A percentile compares a stretch with the other conserved stretches of the same genome.
phyloP scores from a whole-genome alignment of 2,113 vertebrate species.

The Etia nguti region DNA sequence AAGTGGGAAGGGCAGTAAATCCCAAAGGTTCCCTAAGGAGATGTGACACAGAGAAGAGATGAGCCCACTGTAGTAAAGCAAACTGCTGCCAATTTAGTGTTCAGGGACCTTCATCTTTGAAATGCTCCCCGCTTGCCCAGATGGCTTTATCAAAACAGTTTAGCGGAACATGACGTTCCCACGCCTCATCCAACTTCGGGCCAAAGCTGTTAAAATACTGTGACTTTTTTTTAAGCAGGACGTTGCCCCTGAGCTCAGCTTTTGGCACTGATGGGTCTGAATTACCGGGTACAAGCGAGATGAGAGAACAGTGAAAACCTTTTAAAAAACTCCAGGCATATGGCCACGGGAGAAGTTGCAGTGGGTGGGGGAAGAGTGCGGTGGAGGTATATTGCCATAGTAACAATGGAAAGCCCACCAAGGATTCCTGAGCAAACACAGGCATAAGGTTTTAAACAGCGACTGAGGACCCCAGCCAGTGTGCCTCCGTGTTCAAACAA shows the following conservation, averaged over 20 bases:
- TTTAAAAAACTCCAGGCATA: conserved; percentile 24
- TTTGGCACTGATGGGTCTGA: conserved; percentile 34
- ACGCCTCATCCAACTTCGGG: conserved; percentile 33
- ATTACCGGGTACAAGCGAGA: conserved; percentile 40
- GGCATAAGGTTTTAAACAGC: conserved; percentile 30
- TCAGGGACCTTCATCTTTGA: conserved; percentile 46
- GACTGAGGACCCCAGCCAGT: conserved; percentile 13
- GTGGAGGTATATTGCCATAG: conserved; percentile 58
- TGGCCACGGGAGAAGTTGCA: conserved; percentile 37
- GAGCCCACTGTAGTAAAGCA: conserved; percentile 37
- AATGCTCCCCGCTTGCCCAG: conserved; percentile 40
- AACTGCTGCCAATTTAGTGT: conserved; percentile 50
- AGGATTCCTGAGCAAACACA: conserved; percentile 50
- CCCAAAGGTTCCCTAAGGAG: conserved; percentile 30
- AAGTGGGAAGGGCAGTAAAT: conserved; percentile 59
- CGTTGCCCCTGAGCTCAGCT: conserved; percentile 16
- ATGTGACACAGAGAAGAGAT: conserved; percentile 33
- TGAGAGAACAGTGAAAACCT: conserved; percentile 16
- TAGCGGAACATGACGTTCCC: conserved; percentile 51
- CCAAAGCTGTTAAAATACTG: conserved; percentile 5
- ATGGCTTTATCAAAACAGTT: conserved; percentile 57
- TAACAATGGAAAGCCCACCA: conserved; percentile 53
- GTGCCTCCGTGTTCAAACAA: conserved; percentile 37
- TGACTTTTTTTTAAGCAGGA: conserved; percentile 7
- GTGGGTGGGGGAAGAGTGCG: background rate